These are phyloP conservation scores for Gymnopithys bicolor DNA, from an alignment of 2,797 vertebrate species.

Conservation along the genomic window DNA sequence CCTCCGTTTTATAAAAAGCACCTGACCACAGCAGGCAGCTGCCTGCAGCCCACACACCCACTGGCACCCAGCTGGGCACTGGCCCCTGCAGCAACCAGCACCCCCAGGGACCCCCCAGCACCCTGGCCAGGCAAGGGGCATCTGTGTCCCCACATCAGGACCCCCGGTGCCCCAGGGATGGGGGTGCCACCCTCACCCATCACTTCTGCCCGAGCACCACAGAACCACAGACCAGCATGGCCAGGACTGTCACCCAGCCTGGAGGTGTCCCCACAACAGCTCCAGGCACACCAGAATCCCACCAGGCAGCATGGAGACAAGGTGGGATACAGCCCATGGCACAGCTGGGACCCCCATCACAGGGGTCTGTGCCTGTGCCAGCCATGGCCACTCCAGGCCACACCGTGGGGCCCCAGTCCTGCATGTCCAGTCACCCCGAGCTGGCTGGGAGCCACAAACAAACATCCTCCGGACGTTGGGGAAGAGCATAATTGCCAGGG, in stretches of 20 bases:
- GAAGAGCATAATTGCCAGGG: background rate
- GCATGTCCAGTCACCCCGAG: background rate
- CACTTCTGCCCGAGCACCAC: accelerated
- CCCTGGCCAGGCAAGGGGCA: accelerated
- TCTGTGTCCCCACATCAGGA: accelerated
- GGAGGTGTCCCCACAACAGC: background rate
- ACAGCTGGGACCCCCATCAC: accelerated
- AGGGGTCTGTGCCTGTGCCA: background rate
- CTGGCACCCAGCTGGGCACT: background rate
- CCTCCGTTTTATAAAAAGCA: constrained; percentile 56
- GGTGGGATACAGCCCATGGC: accelerated
- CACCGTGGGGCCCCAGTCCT: background rate
- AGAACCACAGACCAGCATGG: accelerated
- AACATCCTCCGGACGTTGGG: constrained; percentile 46
- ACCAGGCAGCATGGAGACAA: accelerated
- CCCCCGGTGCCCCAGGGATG: accelerated
- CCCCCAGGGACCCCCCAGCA: background rate
- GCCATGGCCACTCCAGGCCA: background rate
- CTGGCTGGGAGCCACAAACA: background rate
- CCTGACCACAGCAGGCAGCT: constrained; percentile 67
- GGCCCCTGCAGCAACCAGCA: accelerated
- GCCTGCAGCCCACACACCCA: constrained; percentile 12
- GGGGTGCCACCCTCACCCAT: background rate
- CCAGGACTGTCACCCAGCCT: background rate
- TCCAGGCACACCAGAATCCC: background rate